Base-by-base conservation (phyloP, 30 jellyfish, hydroid and myxozoan species). In the Chrysaora quinquecirrha region DNA sequence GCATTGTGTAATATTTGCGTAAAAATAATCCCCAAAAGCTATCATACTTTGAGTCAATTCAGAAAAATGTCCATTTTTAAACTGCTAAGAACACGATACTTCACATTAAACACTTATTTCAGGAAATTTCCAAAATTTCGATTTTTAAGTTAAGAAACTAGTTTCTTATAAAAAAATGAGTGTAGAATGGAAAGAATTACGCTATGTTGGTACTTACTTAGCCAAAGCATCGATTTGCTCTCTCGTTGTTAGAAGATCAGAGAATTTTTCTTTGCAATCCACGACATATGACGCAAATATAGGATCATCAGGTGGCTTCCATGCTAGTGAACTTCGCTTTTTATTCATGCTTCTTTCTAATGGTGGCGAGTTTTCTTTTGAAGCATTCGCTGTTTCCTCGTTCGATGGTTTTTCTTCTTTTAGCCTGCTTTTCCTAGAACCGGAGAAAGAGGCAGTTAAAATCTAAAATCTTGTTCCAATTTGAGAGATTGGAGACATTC, bases 301-400 rank as follows among this genome's bases (percentile, higher is more conserved):
- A 4, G 60, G 49, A 76, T 86, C 96, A 23, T 25, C 33, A 0
- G 96, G 96, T 3, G 93, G 93, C 3, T 56, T 58, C 93, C 93
- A 83, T 30, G 21, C 52, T 1, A 60, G 11, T 20, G 89, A 65
- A 24, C 29, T 19, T 29, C 66, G 62, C 34, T 22, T 62, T 49
- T 76, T 31, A 27, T 22, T 4, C 68, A 3, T 9, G 27, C 6
- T 38, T 47, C 43, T 47, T 35, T 73, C 60, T 56, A 48, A 11
- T 7, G 56, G 28, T 33, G 34, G 46, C 0, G 73, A 19, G 29
- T 24, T 23, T 10, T 73, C 79, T 19, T 52, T 52, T 28, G 87
- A n/a, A 7, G 34, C 34, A 22, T 60, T 38, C 34, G 66, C 22
- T 14, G 16, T 61, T 1, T 76, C 88, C 0, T 35, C 79, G n/a